Conservation (phyloP, 2,113 vertebrate species). For the Phaethornis superciliosus region DNA sequence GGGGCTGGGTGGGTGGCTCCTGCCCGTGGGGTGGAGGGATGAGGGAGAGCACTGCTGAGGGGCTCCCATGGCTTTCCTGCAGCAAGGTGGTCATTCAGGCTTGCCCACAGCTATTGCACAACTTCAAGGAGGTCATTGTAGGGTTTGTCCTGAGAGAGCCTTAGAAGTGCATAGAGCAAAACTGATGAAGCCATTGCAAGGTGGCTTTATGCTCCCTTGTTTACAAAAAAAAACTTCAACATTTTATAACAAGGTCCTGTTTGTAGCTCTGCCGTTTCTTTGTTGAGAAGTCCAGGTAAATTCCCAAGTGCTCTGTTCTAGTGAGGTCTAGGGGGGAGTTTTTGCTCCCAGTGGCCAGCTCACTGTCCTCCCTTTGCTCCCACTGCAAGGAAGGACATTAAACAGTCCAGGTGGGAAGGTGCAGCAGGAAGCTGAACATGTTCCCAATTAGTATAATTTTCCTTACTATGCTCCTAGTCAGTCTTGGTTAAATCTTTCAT, state of each 20-base stretch:
- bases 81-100: background rate
- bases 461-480: background rate
- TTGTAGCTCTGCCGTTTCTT: background rate
- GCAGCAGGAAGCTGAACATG: background rate
- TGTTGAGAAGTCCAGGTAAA: background rate
- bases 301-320: background rate
- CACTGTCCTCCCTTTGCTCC: background rate
- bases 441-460: background rate
- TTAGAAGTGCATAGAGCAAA: background rate
- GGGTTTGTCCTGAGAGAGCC: background rate
- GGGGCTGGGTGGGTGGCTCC: background rate
- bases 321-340: background rate
- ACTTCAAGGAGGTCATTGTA: background rate
- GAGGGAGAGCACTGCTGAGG: accelerated
- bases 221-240: background rate
- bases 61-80: accelerated
- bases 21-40: accelerated
- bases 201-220: background rate
- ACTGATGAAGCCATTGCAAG: background rate
- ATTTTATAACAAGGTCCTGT: background rate
- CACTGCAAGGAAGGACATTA: background rate
- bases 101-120: background rate
- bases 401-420: background rate
- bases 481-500: background rate
- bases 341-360: background rate